Evolutionary conservation across 2,113 vertebrate species (phyloP).

Genomic region (Chionomys nivalis): DNA sequence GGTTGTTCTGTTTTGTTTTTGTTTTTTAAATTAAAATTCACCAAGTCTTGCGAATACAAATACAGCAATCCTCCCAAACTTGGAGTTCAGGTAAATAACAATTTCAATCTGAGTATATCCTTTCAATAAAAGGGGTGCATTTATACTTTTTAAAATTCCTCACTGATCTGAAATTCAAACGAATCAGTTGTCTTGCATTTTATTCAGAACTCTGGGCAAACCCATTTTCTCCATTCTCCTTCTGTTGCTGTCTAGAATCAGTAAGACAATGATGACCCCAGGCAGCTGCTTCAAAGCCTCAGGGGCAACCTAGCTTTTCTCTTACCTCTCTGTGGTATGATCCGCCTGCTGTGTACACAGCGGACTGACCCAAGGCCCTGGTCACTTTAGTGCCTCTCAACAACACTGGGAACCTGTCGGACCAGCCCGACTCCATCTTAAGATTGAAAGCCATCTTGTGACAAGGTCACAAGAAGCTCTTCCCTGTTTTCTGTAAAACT

Average conservation of each 20-base stretch:
- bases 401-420: not conserved
- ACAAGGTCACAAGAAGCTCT: not conserved
- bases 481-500: not conserved
- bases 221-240: not conserved
- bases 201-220: not conserved
- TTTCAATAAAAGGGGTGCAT: not conserved
- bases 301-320: not conserved
- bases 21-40: not conserved
- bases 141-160: not conserved
- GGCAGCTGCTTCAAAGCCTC: not conserved
- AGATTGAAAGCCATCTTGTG: not conserved
- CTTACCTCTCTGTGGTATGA: not conserved
- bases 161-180: constrained; percentile 24
- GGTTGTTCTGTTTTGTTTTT: not conserved
- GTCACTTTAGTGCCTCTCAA: too few relatives aligned
- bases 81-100: constrained; percentile 39
- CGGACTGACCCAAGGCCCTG: not conserved
- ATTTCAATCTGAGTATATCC: not conserved
- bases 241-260: not conserved
- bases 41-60: constrained; percentile 29
- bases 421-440: not conserved
- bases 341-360: not conserved
- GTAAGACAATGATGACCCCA: not conserved
- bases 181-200: not conserved
- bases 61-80: not conserved